phyloP scores from a whole-genome alignment of 2,113 vertebrate genomes.

The Pelusios castaneus region DNA sequence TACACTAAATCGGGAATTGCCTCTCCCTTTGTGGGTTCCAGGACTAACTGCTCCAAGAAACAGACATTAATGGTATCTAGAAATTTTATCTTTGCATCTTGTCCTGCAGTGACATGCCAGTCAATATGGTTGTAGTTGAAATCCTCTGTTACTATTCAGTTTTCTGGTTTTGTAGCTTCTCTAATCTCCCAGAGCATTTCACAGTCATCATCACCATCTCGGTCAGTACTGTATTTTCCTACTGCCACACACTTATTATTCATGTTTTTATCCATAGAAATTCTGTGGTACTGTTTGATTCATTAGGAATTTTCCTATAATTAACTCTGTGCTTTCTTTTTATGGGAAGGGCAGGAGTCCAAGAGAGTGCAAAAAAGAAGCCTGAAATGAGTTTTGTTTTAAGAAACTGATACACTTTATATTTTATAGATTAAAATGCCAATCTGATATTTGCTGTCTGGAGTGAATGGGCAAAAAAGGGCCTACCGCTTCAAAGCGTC shows the following conservation, averaged over 20 bases:
- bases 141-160: background rate
- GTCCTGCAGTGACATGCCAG: background rate
- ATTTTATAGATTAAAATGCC: background rate
- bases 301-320: background rate
- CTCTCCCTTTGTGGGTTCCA: background rate
- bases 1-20: background rate
- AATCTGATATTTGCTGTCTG: background rate
- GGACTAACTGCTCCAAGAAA: background rate
- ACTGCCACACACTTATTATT: background rate
- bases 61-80: background rate
- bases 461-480: background rate
- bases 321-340: background rate
- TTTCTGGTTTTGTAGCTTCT: background rate
- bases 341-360: background rate
- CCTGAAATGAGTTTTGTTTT: background rate
- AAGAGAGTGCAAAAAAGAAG: background rate
- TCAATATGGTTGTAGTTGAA: background rate
- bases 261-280: background rate
- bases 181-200: background rate
- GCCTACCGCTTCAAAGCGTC: too few species aligned
- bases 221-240: background rate
- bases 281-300: background rate
- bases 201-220: background rate
- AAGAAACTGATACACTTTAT: background rate
- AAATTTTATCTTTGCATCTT: background rate